These are phyloP conservation scores for Coregonus sp. DNA, from an alignment of 2,797 vertebrate species.

Conservation along the genomic window DNA sequence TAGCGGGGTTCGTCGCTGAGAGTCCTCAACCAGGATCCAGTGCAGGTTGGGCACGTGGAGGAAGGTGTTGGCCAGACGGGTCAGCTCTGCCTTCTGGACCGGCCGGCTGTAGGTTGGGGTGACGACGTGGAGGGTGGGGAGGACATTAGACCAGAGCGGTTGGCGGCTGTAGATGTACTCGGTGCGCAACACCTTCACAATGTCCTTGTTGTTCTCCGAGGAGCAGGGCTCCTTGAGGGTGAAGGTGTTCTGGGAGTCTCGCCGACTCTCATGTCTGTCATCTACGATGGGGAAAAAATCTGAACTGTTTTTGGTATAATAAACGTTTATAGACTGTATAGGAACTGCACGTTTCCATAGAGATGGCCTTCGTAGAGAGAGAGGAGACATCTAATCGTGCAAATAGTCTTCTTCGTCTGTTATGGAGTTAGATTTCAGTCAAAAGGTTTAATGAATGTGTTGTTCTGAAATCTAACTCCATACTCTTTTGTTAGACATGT, in stretches of 20 bases:
- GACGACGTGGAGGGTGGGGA: slow-evolving; percentile 73
- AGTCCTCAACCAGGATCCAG: slow-evolving; percentile 82
- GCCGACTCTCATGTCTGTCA: slow-evolving; percentile 49
- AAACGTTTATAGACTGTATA: not conserved
- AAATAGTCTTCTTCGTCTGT: not conserved
- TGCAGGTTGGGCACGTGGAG: slow-evolving; percentile 78
- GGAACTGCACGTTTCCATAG: too few species aligned
- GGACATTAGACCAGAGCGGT: slow-evolving; percentile 68
- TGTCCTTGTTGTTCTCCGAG: slow-evolving; percentile 48
- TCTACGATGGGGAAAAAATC: slow-evolving; percentile 44
- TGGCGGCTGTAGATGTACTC: slow-evolving; percentile 68
- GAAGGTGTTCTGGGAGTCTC: slow-evolving; percentile 52
- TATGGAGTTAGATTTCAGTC: too few species aligned
- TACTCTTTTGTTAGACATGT: not conserved
- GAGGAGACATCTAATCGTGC: too few species aligned
- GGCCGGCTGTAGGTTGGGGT: slow-evolving; percentile 78
- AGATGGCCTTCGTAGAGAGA: not conserved
- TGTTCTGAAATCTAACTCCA: too few species aligned
- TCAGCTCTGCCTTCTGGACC: slow-evolving; percentile 81
- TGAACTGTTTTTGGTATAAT: not conserved
- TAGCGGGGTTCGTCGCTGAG: slow-evolving; percentile 57
- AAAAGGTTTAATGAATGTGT: too few species aligned
- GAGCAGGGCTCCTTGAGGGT: slow-evolving; percentile 63
- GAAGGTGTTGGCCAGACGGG: slow-evolving; percentile 77
- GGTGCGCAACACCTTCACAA: slow-evolving; percentile 64